Evolutionary conservation across 1,140 invertebrate genomes (phyloP), one percentile per base, ranked within the genome.

Genomic region (Listronotus oregonensis): DNA sequence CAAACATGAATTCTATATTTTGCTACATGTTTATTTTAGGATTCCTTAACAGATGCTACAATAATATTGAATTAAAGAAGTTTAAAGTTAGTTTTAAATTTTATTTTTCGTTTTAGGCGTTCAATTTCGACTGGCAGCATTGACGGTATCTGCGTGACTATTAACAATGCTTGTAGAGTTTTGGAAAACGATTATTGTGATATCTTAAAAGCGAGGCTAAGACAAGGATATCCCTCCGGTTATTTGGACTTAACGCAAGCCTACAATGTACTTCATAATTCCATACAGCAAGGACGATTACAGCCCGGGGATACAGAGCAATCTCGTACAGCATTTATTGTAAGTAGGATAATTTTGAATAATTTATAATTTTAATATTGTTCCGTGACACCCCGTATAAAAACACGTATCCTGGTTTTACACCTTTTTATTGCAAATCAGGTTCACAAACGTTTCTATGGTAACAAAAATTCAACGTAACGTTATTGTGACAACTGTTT

Each of bases 121-220:
- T 89, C 93, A 14, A 85, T 96, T 52, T 90, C 90, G 7, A 96
- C 91, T 74, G 91, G 91, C 71, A 98, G 91, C 76, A 86, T 98
- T 46, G 96, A 99, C 80, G 96, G 95, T 40, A 89, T 95, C 46
- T 99, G 97, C 83, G 96, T 95, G 32, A 94, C 98, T 71, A 88
- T 99, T 3, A 99, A 99, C 80, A 96, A 97, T 81, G 92, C 92
- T 1, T 91, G 90, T 72, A 86, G 91, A 1, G 86, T 94, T 47
- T 81, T 99, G 31, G 97, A 99, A 82, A 89, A 90, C 55, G 90
- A 93, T 70, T 95, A 94, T 77, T 87, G 89, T 14, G 86, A 85
- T 58, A 87, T 92, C 32, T 83, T 98, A 18, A 87, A 89, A 56
- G 84, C 84, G 17, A 85, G 89, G 46, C 80, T 98, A 17, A 85